Evolutionary conservation across 2,113 vertebrate genomes (phyloP), one percentile per base, ranked within the genome.

Genomic region (Phylloscopus trochiloides): DNA sequence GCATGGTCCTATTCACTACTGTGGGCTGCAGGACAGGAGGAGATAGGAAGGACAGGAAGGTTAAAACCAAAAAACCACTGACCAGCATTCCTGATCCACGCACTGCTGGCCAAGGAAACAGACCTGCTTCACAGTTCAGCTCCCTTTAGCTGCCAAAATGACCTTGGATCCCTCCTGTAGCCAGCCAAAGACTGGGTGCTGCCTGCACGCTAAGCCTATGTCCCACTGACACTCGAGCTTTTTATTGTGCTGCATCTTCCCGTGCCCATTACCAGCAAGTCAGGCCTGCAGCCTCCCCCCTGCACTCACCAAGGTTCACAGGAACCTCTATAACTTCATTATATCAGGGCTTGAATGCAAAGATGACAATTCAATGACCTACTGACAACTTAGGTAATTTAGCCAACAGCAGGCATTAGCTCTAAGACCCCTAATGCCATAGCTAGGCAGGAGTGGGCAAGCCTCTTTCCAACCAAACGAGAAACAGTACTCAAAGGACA

Each of bases 41-140:
- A 55, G 18, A 74, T 3, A 55, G 70, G 45, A 87, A 92, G 79
- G 76, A 94, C 68, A 71, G 68, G n/a, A 91, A 91, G 76, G 71
- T 95, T 82, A 88, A 92, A 94, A 80, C 10, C 5, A 76, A 86
- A 90, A 89, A 95, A 77, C 4, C 57, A 77, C 40, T 0, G 10
- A 85, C 59, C 72, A 79, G 88, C 68, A 52, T 28, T 93, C 72
- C 65, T 78, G 65, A 71, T 94, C 72, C 68, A 95, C 2, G 86
- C 92, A 86, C 89, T 95, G 61, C 91, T 91, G 83, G 32, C 86
- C 95, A 95, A 95, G 92, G 91, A 90, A 88, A 83, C 43, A 80
- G 79, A 91, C 47, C 10, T 22, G 29, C 65, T 95, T 84, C 76
- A 81, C 63, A 80, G 72, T 48, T 67, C 92, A 90, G 55, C 48